Conservation (phyloP, 2,113 vertebrate genomes). For the Sander vitreus region DNA sequence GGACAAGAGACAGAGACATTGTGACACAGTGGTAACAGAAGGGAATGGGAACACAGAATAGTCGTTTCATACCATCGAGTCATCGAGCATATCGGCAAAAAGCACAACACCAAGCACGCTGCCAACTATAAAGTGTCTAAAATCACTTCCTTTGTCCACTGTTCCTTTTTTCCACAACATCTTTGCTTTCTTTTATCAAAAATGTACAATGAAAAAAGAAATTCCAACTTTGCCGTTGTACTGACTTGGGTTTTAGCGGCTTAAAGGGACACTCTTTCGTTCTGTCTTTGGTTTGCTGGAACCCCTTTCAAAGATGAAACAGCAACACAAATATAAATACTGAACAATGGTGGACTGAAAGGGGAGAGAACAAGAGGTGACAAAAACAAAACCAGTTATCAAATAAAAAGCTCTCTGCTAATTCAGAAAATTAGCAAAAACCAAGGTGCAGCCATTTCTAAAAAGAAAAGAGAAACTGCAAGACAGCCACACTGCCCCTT, state of each 20-base stretch:
- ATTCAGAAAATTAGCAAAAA: conserved; percentile 78
- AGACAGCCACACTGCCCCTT: conserved; percentile 68
- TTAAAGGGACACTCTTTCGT: conserved; percentile 84
- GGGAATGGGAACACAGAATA: conserved; percentile 72
- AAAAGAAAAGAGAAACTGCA: conserved; percentile 55
- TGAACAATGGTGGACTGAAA: conserved; percentile 55
- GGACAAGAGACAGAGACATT: conserved; percentile 71
- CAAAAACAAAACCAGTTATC: conserved; percentile 49
- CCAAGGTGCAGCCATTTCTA: conserved; percentile 73
- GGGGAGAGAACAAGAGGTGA: conserved; percentile 69
- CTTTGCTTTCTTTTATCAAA: conserved; percentile 55
- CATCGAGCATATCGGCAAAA: conserved; percentile 70
- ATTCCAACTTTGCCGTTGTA: conserved; percentile 69
- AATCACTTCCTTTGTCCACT: conserved; percentile 61
- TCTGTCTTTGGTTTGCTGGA: conserved; percentile 86
- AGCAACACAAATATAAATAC: conserved; percentile 70
- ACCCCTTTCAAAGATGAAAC: conserved; percentile 67
- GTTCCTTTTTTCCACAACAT: conserved; percentile 27
- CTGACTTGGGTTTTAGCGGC: conserved; percentile 72
- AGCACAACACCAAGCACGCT: conserved; percentile 66
- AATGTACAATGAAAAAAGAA: conserved; percentile 62
- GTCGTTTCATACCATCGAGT: conserved; percentile 57
- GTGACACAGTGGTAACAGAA: conserved; percentile 77
- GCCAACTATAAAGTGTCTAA: conserved; percentile 59
- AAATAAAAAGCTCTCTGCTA: conserved; percentile 75